phyloP scores from a whole-genome alignment of 2,113 vertebrate genomes.

The Apodemus sylvaticus region DNA sequence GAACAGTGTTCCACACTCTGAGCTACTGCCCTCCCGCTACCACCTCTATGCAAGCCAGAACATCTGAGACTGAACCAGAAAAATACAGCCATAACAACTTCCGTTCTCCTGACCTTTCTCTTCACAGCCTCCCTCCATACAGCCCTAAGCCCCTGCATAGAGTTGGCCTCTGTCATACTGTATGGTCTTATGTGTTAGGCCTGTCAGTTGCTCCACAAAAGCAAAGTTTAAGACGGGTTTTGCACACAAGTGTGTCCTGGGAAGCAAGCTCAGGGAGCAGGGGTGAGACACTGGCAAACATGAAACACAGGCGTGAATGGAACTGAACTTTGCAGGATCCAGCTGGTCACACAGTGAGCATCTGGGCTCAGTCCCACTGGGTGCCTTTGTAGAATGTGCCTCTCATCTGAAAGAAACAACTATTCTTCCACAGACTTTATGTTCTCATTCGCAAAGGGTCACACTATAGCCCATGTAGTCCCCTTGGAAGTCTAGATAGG shows the following conservation, averaged over 20 bases:
- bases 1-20: rapidly evolving
- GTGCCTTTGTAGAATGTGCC: background rate
- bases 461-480: no score
- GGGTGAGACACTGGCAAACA: background rate
- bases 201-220: background rate
- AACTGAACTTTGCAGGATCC: background rate
- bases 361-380: background rate
- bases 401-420: background rate
- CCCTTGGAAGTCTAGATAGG: background rate
- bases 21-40: rapidly evolving
- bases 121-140: no score
- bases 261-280: background rate
- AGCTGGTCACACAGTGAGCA: background rate
- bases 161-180: background rate
- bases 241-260: background rate
- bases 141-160: background rate
- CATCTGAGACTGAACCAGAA: background rate
- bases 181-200: no score
- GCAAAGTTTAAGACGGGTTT: background rate
- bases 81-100: background rate
- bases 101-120: no score
- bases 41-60: background rate
- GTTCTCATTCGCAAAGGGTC: background rate
- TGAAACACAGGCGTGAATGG: background rate
- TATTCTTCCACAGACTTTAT: background rate